These are phyloP conservation scores for Actinopyga echinites DNA, from an alignment of 53 echinoderm and acorn worm genomes.

Conservation along the genomic window DNA sequence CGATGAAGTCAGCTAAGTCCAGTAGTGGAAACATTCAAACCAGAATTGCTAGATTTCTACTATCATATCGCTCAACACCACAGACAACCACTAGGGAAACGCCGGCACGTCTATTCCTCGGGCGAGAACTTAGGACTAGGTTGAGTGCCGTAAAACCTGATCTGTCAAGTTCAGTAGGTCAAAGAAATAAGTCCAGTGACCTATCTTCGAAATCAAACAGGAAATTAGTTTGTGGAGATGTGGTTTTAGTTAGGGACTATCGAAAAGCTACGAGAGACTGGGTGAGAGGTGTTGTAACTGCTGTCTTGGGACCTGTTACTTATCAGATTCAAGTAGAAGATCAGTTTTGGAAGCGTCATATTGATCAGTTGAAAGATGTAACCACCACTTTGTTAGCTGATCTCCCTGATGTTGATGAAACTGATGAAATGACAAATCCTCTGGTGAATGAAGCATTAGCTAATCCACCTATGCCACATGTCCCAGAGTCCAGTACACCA, in stretches of 20 bases:
- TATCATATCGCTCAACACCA: conserved; percentile 5
- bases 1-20: too few relatives aligned
- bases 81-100: conserved; percentile 16
- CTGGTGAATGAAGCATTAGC: too few relatives aligned
- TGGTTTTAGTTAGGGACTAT: background rate
- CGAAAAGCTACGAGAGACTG: background rate
- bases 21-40: background rate
- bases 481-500: too few relatives aligned
- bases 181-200: background rate
- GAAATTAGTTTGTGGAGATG: background rate
- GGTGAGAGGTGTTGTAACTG: background rate
- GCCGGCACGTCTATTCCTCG: conserved; percentile 9
- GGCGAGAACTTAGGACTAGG: background rate
- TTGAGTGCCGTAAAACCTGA: background rate
- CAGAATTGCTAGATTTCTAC: conserved; percentile 1
- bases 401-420: too few relatives aligned
- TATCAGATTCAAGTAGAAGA: conserved; percentile 7
- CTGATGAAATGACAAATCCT: too few relatives aligned
- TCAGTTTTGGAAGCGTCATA: conserved; percentile 8
- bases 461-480: too few relatives aligned
- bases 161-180: background rate
- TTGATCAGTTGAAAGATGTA: conserved; percentile 6
- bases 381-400: background rate
- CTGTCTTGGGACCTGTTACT: conserved; percentile 1
- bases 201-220: too few relatives aligned